A percentile compares a stretch with the other conserved stretches of the same genome.
phyloP scores from a whole-genome alignment of 1,140 invertebrate species.

The Diuraphis noxia region DNA sequence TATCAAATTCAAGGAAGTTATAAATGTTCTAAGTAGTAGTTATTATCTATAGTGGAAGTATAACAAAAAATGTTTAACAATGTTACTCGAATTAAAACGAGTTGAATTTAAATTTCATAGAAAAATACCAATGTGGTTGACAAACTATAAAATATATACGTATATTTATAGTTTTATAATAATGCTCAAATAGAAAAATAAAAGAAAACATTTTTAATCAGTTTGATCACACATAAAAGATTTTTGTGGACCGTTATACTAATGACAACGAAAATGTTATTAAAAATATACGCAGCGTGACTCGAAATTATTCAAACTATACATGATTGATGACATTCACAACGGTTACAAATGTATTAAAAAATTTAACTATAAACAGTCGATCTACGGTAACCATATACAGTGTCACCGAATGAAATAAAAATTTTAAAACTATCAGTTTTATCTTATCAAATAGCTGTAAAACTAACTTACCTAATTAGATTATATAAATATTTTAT shows the following conservation, averaged over 20 bases:
- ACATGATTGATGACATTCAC: no score
- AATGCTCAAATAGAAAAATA: neutral
- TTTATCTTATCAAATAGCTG: no score
- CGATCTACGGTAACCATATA: no score
- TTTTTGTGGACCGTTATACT: neutral
- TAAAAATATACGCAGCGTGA: neutral
- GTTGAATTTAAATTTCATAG: neutral
- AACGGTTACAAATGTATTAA: no score
- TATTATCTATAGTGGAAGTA: neutral
- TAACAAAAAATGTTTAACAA: neutral
- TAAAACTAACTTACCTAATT: no score
- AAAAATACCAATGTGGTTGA: neutral
- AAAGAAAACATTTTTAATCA: neutral
- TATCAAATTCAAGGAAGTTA: no score
- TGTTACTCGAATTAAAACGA: neutral
- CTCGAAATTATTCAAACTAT: no score
- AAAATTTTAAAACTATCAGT: no score
- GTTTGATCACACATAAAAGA: neutral
- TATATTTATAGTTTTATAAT: neutral
- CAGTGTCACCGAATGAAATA: no score
- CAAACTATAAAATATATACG: neutral
- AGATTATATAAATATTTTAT: no score
- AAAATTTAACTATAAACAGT: no score
- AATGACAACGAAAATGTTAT: neutral
- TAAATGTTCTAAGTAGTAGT: neutral